Conservation (phyloP, 1,140 invertebrate species). For the Drosophila ogumai region DNA sequence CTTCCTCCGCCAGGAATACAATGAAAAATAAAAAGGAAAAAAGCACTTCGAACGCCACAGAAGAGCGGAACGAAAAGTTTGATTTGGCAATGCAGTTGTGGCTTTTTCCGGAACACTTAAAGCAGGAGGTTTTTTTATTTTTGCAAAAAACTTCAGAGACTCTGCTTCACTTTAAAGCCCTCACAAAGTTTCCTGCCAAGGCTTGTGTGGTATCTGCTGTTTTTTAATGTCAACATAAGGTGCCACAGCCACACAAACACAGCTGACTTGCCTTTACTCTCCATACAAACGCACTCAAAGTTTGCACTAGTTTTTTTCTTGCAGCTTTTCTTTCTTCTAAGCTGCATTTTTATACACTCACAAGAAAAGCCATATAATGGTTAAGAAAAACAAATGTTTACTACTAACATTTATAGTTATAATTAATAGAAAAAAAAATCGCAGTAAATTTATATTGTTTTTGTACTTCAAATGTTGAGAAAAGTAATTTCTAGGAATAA, state of each 20-base stretch:
- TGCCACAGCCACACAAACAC: slow-evolving; percentile 39
- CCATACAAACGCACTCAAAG: slow-evolving; percentile 24
- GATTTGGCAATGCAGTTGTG: slow-evolving; percentile 47
- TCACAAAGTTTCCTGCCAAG: slow-evolving; percentile 16
- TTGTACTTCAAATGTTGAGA: background rate
- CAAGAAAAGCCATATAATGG: background rate
- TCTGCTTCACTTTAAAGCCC: slow-evolving; percentile 56
- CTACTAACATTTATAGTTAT: background rate
- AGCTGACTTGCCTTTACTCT: slow-evolving; percentile 30
- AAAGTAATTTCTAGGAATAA: background rate
- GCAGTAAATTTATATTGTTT: background rate
- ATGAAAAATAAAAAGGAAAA: slow-evolving; percentile 14
- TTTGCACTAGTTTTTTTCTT: slow-evolving; percentile 37
- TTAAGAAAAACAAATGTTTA: background rate
- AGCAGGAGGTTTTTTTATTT: background rate
- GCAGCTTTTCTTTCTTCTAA: slow-evolving; percentile 1
- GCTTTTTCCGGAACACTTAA: slow-evolving; percentile 1
- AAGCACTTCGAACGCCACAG: background rate
- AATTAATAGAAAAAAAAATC: background rate
- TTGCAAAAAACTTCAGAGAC: slow-evolving; percentile 18
- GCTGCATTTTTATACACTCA: slow-evolving; percentile 12
- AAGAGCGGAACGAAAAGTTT: background rate
- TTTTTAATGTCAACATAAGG: slow-evolving; percentile 57
- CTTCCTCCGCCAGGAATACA: slow-evolving; percentile 36
- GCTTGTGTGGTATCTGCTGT: slow-evolving; percentile 30